Base-by-base conservation (phyloP, 2,888 invertebrate genomes). In the Yponomeuta cagnagella region DNA sequence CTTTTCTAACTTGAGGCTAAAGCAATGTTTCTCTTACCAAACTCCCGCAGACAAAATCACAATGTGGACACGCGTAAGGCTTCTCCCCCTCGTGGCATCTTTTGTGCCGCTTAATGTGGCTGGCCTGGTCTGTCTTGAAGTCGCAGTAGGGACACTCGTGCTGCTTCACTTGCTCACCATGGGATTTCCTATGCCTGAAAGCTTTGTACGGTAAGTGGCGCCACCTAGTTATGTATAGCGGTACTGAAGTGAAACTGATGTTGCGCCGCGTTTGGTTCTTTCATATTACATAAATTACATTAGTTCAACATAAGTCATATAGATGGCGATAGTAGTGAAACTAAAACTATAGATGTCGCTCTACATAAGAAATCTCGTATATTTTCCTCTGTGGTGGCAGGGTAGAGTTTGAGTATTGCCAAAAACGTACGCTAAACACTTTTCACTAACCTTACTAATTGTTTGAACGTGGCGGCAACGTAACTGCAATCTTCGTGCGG, bases 11-110 rank as follows among this genome's bases (percentile, higher is more conserved):
- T 23, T 1, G 23, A 23, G 23, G 0, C 23, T 23, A 23, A 23
- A 23, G 23, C 23, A 23, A 23, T 23, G 23, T 23, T 23, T 23
- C 23, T 23, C 23, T 93, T 86, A 97, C 96, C 92, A 96, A 93
- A 79, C 95, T 95, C 74, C 96, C 97, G 83, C 96, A 96, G 6
- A 94, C 94, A 78, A 95, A 96, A 43, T 90, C 78, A 82, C 98
- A 98, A 82, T 97, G 95, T 0, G 96, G 96, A 86, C 98, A 98
- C 70, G 93, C 93, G 86, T 96, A 98, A 0, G 98, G 97, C 82
- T 97, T 97, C 52, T 94, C 93, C 4, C 96, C 96, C 5, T 95
- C 95, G 83, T 98, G 98, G 37, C 95, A 93, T 5, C 96, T 93
- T 82, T 95, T 90, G 83, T 98, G 98, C 69, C 97, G 93, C 79